Evolutionary conservation across 2,888 invertebrate species (phyloP), one percentile per base, ranked within the genome.

Genomic region (Dynastes tityus): DNA sequence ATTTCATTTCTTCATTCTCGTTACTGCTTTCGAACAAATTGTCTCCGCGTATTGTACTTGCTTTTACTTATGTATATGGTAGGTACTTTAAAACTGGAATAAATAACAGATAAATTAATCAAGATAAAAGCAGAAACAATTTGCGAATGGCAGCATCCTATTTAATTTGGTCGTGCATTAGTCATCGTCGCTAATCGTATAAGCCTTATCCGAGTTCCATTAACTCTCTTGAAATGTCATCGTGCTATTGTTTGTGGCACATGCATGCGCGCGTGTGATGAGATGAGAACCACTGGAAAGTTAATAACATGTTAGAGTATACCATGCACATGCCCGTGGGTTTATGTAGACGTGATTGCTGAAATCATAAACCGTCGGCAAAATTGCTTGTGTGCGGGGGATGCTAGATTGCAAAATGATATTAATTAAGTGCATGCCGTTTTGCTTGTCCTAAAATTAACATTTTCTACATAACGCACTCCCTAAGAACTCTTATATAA

Each of bases 141-240:
- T 55, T 55, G 22, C 55, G 22, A 55, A 55, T 55, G 22, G 45
- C 45, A 45, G 45, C 55, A 22, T 16, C 55, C 55, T 22, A 55
- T 27, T 55, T 55, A 55, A 55, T 22, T 55, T 55, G n/a, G 22
- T 55, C 55, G 22, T 22, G 55, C 9, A 22, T 55, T 55, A 55
- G 55, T 55, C 55, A 55, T 55, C 53, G 22, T 55, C 22, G 22
- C 9, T 55, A 55, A n/a, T 55, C 55, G 22, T 22, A 22, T 55
- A 55, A 45, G 45, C 55, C 55, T 55, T 55, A 55, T 16, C 16
- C 55, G 55, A 22, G 45, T 45, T 45, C 55, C 22, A 55, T 55
- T 55, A 55, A 55, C 55, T 55, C 55, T 55, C 55, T 55, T 22
- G 55, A 55, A 55, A 55, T 55, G 55, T 55, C 22, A 55, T 55